These are phyloP conservation scores for Tylochromis polylepis DNA, from an alignment of 2,113 vertebrate genomes.

Conservation along the genomic window DNA sequence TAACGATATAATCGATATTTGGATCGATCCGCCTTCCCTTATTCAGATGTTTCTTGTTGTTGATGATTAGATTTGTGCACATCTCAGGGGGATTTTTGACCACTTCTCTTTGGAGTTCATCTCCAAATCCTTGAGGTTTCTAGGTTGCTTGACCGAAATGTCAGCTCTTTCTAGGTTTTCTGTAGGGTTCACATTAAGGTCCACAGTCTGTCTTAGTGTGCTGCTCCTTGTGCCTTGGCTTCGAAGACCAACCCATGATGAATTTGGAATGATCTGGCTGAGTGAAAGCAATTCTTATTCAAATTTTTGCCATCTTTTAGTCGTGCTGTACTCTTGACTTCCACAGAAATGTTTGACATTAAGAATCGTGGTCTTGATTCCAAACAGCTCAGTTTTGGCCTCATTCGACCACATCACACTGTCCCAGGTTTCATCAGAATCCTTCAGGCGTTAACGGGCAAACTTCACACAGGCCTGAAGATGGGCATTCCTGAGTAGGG, in stretches of 20 bases:
- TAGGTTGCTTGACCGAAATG: not conserved
- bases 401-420: no score
- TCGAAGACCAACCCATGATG: not conserved
- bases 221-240: not conserved
- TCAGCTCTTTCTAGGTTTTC: not conserved
- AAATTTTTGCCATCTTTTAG: not conserved
- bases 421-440: not conserved
- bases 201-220: not conserved
- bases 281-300: not conserved
- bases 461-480: not conserved
- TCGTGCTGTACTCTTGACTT: not conserved
- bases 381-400: not conserved
- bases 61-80: not conserved
- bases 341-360: not conserved
- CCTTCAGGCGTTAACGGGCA: not conserved
- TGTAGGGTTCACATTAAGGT: not conserved
- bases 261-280: no score
- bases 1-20: not conserved
- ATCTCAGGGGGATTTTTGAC: not conserved
- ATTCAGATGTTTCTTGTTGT: not conserved
- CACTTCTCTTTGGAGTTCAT: not conserved
- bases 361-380: not conserved
- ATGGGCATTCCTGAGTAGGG: accelerated
- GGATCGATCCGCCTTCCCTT: accelerated
- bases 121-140: not conserved